Evolutionary conservation across 2,888 invertebrate species (phyloP), one percentile per base, ranked within the genome.

Genomic region (Priocnemis perturbator): DNA sequence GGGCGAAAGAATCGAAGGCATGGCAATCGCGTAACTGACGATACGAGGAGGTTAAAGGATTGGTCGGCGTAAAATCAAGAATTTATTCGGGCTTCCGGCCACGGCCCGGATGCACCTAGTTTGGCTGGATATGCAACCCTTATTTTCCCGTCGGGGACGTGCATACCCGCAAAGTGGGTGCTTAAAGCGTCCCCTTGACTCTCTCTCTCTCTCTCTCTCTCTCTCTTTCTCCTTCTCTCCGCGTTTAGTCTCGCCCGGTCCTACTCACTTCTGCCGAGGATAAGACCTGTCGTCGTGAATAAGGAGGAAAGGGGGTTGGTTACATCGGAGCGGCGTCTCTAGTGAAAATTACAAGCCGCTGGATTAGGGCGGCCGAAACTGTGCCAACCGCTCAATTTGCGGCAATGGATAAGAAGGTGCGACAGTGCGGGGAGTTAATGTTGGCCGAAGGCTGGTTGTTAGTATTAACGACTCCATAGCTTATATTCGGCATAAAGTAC

Each of bases 371-470:
- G 57, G 21, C 65, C 30, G 58, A 68, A 68, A 68, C 67, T 58
- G 60, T 67, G 67, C 23, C 71, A 67, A 68, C 67, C 58, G 47
- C 61, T 67, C 64, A 64, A 71, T 67, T 71, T 64, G 68, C 50
- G 47, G n/a, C 19, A n/a, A 19, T 17, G 48, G 60, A 61, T 14
- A 52, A 17, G 37, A 37, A 37, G 37, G 37, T 37, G 37, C 37
- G 37, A 37, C 23, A 14, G 20, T 19, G 37, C 37, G 37, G 37
- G 7, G 37, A 37, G 11, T 37, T 37, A 37, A 37, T 37, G 37
- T 37, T 9, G 37, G 11, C 7, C 4, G 11, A 37, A 37, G 2
- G 37, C 11, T 37, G 37, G 37, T 11, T 37, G 37, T 37, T 37
- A 11, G 11, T 9, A 11, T 37, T 37, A 37, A 11, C 37, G 37